These are phyloP conservation scores for Rhopalosiphum maidis DNA, from an alignment of 1,140 invertebrate genomes.

Conservation along the genomic window DNA sequence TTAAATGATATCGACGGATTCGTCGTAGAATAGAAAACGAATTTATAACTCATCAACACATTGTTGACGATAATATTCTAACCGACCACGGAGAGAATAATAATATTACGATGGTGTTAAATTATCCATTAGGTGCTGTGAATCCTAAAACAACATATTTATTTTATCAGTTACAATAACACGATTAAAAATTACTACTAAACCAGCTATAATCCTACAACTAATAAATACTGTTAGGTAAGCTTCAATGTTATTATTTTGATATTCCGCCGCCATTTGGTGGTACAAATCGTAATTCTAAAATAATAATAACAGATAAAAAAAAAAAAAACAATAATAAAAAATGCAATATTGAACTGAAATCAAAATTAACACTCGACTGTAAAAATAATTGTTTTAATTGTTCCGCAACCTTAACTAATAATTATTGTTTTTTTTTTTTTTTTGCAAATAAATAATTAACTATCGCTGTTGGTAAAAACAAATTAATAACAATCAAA, in stretches of 20 bases:
- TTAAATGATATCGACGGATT: not conserved
- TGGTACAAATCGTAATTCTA: not conserved
- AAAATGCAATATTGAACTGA: not conserved
- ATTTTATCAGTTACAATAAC: not conserved
- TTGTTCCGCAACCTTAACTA: not conserved
- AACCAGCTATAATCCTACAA: not conserved
- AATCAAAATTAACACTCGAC: not conserved
- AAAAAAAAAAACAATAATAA: not conserved
- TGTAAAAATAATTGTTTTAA: not conserved
- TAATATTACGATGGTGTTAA: not conserved
- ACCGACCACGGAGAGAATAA: not conserved
- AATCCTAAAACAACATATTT: not conserved
- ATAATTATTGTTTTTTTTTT: not conserved
- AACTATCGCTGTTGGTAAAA: not conserved
- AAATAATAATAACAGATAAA: not conserved
- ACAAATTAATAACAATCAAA: not conserved
- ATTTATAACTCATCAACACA: not conserved
- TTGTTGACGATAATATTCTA: not conserved
- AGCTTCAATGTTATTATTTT: not conserved
- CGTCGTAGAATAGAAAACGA: not conserved
- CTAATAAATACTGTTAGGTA: not conserved
- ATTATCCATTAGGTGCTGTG: not conserved
- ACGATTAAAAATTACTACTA: not conserved
- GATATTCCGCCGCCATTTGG: not conserved
- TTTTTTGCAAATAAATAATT: not conserved